phyloP scores from a whole-genome alignment of 1,140 invertebrate genomes.

The Drosophila nannoptera region DNA sequence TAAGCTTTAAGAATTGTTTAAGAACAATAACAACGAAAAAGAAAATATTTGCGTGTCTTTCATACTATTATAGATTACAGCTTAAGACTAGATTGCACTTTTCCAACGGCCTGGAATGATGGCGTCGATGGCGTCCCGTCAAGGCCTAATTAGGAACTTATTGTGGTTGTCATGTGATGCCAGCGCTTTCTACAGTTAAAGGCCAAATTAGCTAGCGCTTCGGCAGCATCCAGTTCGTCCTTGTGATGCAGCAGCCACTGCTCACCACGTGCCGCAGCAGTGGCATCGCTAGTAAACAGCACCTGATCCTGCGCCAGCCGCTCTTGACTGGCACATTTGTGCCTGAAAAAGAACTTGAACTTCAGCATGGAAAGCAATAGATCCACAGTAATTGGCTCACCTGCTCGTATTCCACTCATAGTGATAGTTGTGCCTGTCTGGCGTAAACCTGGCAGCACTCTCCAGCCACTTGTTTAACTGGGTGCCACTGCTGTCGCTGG shows the following conservation, averaged over 20 bases:
- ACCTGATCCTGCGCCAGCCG: slow-evolving; percentile 30
- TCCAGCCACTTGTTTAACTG: slow-evolving; percentile 84
- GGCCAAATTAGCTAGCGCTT: slow-evolving; percentile 81
- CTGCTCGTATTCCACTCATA: slow-evolving; percentile 82
- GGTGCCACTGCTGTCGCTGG: slow-evolving; percentile 40
- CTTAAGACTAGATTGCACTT: slow-evolving; percentile 77
- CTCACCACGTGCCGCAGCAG: slow-evolving; percentile 41
- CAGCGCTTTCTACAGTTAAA: slow-evolving; percentile 73
- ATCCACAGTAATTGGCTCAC: slow-evolving; percentile 27
- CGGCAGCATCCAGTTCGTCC: slow-evolving; percentile 86
- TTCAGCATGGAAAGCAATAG: not conserved
- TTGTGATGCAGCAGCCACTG: slow-evolving; percentile 80
- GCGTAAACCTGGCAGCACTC: slow-evolving; percentile 84
- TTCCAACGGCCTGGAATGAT: slow-evolving; percentile 74
- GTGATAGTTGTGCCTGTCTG: slow-evolving; percentile 83
- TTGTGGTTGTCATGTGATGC: slow-evolving; percentile 44
- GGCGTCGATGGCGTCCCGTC: slow-evolving; percentile 42
- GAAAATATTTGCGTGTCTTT: slow-evolving; percentile 59
- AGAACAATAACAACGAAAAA: slow-evolving; percentile 47
- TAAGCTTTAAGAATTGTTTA: slow-evolving; percentile 25
- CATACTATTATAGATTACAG: slow-evolving; percentile 49
- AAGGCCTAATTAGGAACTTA: slow-evolving; percentile 53
- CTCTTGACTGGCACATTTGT: slow-evolving; percentile 39
- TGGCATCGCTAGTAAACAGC: slow-evolving; percentile 54
- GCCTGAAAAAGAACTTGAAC: slow-evolving; percentile 22